Evolutionary conservation across 2,888 invertebrate genomes (phyloP), one percentile per base, ranked within the genome.

Genomic region (Perithous albicinctus): DNA sequence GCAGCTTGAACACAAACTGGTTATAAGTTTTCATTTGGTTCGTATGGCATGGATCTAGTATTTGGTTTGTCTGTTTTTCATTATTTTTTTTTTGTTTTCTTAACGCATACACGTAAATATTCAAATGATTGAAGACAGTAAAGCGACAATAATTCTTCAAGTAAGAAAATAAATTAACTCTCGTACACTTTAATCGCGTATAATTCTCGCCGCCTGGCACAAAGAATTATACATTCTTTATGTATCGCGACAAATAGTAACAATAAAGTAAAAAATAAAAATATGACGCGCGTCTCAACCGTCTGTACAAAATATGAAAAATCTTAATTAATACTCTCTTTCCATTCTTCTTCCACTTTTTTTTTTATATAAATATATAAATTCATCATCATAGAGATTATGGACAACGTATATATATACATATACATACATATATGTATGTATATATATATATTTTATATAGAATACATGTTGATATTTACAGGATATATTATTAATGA

Each of bases 11-110:
- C 91, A 92, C 91, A 92, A 91, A 90, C 86, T 89, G 89, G 90
- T 90, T 91, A 88, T 86, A 78, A 75, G 72, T 74, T 89, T 89
- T 91, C 88, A 91, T 92, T 91, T 91, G 91, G 91, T 90, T 90
- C 89, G 88, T 91, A 92, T 91, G 91, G 91, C 92, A 91, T 92
- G 91, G 86, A 90, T 90, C 89, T 92, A 91, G 89, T 91, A 91
- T 92, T 92, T 91, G 91, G 91, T 90, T 90, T 91, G 82, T 86
- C 87, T 85, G 83, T 88, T n/a, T n/a, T n/a, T n/a, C n/a, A n/a
- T n/a, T n/a, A n/a, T n/a, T n/a, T n/a, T n/a, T n/a, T n/a, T n/a
- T n/a, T n/a, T n/a, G n/a, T n/a, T 87, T 64, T 83, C 84, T 87
- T 85, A 85, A 86, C 84, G 84, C 83, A 84, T 73, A 38, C 51